These are phyloP conservation scores for Agrotis puta DNA, from an alignment of 2,888 invertebrate genomes.

Conservation along the genomic window DNA sequence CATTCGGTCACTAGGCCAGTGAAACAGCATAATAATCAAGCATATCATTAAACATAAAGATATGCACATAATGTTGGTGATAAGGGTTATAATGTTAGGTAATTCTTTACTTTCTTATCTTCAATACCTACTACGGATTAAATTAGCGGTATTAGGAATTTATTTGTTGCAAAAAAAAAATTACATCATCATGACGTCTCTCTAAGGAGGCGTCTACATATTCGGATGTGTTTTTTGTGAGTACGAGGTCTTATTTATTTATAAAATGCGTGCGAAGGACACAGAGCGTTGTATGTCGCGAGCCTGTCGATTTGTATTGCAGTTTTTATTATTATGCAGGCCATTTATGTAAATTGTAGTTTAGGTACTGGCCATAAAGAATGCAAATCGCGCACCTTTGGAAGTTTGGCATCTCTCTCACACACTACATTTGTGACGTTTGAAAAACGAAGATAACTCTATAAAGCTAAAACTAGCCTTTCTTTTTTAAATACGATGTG, in stretches of 20 bases:
- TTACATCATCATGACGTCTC: neutral
- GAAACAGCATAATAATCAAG: constrained; percentile 29
- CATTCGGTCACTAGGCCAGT: constrained; percentile 44
- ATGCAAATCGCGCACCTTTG: too few relatives aligned
- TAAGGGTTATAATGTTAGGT: constrained; percentile 30
- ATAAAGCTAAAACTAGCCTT: too few relatives aligned
- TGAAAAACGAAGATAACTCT: too few relatives aligned
- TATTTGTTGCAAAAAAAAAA: neutral
- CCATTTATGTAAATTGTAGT: neutral
- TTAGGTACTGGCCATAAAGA: too few relatives aligned
- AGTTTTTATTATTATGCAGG: neutral
- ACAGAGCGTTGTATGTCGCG: neutral
- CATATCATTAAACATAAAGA: constrained; percentile 32
- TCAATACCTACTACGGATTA: constrained; percentile 25
- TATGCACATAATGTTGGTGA: constrained; percentile 33
- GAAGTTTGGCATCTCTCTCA: too few relatives aligned
- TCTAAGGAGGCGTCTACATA: neutral
- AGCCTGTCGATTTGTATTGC: neutral
- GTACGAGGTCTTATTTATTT: neutral
- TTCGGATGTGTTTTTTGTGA: neutral
- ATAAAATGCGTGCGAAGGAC: neutral
- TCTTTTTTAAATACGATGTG: too few relatives aligned
- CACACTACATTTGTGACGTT: too few relatives aligned
- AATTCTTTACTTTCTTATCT: constrained; percentile 29
- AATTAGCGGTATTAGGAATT: constrained; percentile 1